phyloP scores from a whole-genome alignment of 2,888 invertebrate genomes.

The Limnephilus marmoratus region DNA sequence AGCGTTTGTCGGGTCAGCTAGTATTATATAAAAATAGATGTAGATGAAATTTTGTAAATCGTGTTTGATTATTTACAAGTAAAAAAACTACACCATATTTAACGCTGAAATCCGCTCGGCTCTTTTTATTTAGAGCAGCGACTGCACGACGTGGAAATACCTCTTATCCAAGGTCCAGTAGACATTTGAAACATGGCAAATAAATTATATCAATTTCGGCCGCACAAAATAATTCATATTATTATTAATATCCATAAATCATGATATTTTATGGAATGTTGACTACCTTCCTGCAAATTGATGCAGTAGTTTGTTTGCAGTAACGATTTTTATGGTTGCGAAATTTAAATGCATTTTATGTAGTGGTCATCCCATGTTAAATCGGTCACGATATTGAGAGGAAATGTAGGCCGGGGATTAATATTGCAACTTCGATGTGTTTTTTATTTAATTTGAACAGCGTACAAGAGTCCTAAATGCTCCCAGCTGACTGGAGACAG shows the following conservation, averaged over 20 bases:
- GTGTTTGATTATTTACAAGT: not conserved
- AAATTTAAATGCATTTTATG: not conserved
- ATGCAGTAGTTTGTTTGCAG: not conserved
- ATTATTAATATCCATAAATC: not conserved
- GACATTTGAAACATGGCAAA: not conserved
- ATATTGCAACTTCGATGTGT: not conserved
- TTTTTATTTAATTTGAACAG: too few species aligned
- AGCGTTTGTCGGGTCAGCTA: too few species aligned
- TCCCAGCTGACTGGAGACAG: too few species aligned
- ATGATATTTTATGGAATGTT: not conserved
- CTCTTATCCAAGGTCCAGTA: not conserved
- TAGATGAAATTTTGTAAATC: not conserved
- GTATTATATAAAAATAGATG: not conserved
- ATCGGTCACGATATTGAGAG: not conserved
- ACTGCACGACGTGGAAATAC: slow-evolving; percentile 8
- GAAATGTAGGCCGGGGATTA: not conserved
- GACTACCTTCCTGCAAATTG: not conserved
- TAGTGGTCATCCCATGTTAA: not conserved
- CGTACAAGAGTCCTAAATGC: too few species aligned
- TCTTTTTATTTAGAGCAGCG: slow-evolving; percentile 23
- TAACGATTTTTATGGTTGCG: not conserved
- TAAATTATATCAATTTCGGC: not conserved
- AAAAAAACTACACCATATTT: slow-evolving; percentile 34
- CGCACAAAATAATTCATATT: not conserved
- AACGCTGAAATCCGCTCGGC: not conserved